These are phyloP conservation scores for Erythrocercus mccallii DNA, from an alignment of 2,113 vertebrate species.

Conservation along the genomic window DNA sequence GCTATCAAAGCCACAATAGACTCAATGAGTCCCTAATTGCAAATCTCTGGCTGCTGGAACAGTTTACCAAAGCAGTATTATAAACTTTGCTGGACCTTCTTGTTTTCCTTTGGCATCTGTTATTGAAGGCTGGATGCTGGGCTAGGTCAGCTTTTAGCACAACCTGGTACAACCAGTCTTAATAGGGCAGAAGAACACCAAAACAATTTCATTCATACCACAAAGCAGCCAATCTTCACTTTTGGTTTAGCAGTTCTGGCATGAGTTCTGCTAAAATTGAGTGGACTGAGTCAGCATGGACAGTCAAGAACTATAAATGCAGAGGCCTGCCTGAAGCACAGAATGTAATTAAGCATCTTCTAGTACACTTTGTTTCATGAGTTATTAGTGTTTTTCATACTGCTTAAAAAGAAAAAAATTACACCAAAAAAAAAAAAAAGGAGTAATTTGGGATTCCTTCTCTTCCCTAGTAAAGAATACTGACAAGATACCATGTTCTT, in stretches of 20 bases:
- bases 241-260: background rate
- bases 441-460: background rate
- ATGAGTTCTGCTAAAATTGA: constrained; percentile 37
- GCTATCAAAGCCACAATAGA: background rate
- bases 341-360: constrained; percentile 9
- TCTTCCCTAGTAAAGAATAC: background rate
- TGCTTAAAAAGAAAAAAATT: background rate
- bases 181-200: background rate
- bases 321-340: constrained; percentile 5
- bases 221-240: background rate
- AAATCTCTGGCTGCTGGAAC: background rate
- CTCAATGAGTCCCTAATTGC: background rate
- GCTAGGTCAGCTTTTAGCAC: background rate
- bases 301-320: background rate
- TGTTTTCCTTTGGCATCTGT: background rate
- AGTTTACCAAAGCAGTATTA: background rate
- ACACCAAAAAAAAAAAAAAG: background rate
- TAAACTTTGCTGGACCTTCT: background rate
- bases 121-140: background rate
- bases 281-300: background rate
- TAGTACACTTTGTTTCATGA: background rate
- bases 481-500: background rate
- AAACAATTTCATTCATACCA: constrained; percentile 5
- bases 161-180: background rate
- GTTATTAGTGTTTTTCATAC: background rate